phyloP scores from a whole-genome alignment of 2,797 vertebrate genomes.

The Chrysocyon brachyurus region DNA sequence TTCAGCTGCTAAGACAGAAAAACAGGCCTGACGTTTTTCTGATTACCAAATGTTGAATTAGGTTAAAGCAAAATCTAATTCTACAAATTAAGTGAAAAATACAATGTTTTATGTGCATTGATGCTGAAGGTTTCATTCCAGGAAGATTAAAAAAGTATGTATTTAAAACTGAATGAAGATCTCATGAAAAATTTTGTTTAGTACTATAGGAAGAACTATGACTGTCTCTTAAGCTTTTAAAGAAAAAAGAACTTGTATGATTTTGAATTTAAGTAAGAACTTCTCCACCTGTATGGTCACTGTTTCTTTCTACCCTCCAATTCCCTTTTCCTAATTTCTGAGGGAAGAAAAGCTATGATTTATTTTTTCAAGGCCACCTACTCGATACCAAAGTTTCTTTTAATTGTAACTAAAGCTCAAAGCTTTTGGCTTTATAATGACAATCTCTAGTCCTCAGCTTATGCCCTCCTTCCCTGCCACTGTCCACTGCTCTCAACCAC shows the following conservation, averaged over 20 bases:
- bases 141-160: conserved; percentile 20
- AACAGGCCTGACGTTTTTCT: not conserved
- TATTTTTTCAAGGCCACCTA: conserved; percentile 41
- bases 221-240: not conserved
- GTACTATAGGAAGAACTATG: not conserved
- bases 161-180: conserved; percentile 20
- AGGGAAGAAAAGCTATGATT: not conserved
- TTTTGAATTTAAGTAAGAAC: conserved; percentile 24
- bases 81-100: conserved; percentile 29
- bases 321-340: not conserved
- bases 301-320: not conserved
- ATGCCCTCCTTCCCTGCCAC: not conserved
- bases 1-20: not conserved
- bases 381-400: not conserved
- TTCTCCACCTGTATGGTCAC: not conserved
- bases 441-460: not conserved
- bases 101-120: not conserved
- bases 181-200: conserved; percentile 39
- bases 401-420: not conserved
- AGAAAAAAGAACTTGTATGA: not conserved
- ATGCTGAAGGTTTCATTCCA: conserved; percentile 20
- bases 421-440: not conserved
- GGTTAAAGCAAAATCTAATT: conserved; percentile 32
- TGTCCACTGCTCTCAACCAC: not conserved
- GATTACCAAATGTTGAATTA: not conserved